These are phyloP conservation scores for Drosophila percnosoma DNA, from an alignment of 2,888 invertebrate genomes.

Conservation along the genomic window DNA sequence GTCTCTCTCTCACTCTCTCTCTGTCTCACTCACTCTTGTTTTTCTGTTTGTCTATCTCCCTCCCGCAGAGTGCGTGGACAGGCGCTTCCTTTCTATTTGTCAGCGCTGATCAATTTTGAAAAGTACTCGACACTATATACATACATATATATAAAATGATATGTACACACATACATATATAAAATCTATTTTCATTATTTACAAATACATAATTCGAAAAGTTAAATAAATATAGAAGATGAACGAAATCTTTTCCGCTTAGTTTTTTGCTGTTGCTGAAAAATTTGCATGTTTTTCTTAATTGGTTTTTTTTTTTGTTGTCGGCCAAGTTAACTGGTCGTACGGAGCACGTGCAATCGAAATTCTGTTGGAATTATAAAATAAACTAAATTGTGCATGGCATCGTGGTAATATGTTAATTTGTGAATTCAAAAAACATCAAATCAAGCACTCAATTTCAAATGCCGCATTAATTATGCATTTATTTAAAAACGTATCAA, in stretches of 20 bases:
- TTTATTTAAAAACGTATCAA: constrained; percentile 64
- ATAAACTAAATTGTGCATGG: constrained; percentile 41
- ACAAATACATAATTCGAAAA: constrained; percentile 7
- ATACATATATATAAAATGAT: constrained; percentile 4
- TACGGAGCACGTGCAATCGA: constrained; percentile 29
- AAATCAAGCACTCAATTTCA: constrained; percentile 7
- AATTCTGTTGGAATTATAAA: constrained; percentile 19
- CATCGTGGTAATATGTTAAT: constrained; percentile 53
- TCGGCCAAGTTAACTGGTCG: background rate
- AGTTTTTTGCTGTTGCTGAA: background rate
- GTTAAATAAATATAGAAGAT: constrained; percentile 1
- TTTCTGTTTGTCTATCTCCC: background rate
- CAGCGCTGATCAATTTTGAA: constrained; percentile 42
- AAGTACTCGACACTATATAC: constrained; percentile 2
- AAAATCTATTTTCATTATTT: constrained; percentile 31
- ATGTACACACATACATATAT: constrained; percentile 9
- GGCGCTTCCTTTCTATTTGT: constrained; percentile 52
- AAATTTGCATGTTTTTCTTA: constrained; percentile 4
- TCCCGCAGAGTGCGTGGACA: constrained; percentile 41
- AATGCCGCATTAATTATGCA: constrained; percentile 72
- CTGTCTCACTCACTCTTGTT: background rate
- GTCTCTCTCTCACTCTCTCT: background rate
- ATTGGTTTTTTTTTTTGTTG: background rate
- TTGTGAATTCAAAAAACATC: constrained; percentile 18
- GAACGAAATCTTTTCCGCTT: background rate